Conservation (phyloP, 2,888 invertebrate genomes). For the Zygaena filipendulae region DNA sequence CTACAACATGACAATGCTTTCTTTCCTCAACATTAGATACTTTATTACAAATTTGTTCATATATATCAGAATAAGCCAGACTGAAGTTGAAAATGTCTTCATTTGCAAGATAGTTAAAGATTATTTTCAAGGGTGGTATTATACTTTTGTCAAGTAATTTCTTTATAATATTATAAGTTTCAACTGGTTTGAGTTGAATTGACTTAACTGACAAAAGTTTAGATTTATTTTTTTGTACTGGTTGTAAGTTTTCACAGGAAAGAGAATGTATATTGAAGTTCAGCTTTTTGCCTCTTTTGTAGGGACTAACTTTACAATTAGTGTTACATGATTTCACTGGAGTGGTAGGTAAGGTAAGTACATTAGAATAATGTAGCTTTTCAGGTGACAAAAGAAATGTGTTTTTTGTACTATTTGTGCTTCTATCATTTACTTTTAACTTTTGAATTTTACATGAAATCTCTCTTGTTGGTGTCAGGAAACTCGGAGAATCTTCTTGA, state of each 20-base stretch:
- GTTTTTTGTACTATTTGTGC: conserved; percentile 20
- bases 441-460: conserved; percentile 49
- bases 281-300: conserved; percentile 35
- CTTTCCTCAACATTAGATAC: conserved; percentile 32
- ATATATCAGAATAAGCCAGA: conserved; percentile 37
- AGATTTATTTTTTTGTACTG: conserved; percentile 17
- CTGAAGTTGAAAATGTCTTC: conserved; percentile 50
- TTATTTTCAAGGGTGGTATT: conserved; percentile 39
- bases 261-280: conserved; percentile 48
- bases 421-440: conserved; percentile 43
- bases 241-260: conserved; percentile 39
- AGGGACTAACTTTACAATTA: conserved; percentile 9
- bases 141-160: conserved; percentile 32
- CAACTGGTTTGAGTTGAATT: conserved; percentile 36
- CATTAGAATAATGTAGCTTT: conserved; percentile 5
- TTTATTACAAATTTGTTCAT: conserved; percentile 41
- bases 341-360: conserved; percentile 10
- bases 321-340: conserved; percentile 7
- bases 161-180: conserved; percentile 50
- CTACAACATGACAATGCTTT: conserved; percentile 30
- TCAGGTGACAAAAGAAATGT: conserved; percentile 9
- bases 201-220: conserved; percentile 21
- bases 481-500: conserved; percentile 30
- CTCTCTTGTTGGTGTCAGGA: conserved; percentile 47
- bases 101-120: conserved; percentile 41